Conservation (phyloP, 2,888 invertebrate genomes). For the Plagiodera versicolora region DNA sequence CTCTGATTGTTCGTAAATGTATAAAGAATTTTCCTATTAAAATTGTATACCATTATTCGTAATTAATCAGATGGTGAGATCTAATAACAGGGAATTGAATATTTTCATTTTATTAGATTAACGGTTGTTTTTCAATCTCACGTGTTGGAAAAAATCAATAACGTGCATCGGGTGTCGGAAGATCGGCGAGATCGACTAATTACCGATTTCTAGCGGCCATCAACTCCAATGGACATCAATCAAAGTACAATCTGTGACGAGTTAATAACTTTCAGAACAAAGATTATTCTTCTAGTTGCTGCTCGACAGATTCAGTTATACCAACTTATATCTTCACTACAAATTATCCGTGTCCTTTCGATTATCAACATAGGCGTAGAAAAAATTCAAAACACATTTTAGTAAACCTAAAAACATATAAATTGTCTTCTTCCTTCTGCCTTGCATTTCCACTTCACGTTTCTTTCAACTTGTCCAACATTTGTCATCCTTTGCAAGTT, state of each 20-base stretch:
- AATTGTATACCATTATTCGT: constrained; percentile 33
- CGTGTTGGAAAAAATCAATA: constrained; percentile 39
- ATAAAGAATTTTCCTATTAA: constrained; percentile 31
- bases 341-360: constrained; percentile 2
- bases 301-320: background rate
- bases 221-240: constrained; percentile 8
- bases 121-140: constrained; percentile 33
- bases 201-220: constrained; percentile 29
- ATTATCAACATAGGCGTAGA: background rate
- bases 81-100: constrained; percentile 33
- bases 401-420: too few species aligned
- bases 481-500: too few species aligned
- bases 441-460: too few species aligned
- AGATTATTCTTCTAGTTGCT: background rate
- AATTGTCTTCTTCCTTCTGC: too few species aligned
- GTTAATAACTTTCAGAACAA: background rate
- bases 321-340: constrained; percentile 2
- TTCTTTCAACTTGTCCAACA: too few species aligned
- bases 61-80: constrained; percentile 37
- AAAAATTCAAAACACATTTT: too few species aligned
- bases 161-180: constrained; percentile 35
- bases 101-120: constrained; percentile 28
- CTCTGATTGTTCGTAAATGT: constrained; percentile 23
- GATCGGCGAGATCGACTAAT: constrained; percentile 33
- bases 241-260: background rate